Percentiles rank a stretch among this genome's conserved stretches.
phyloP scores from a whole-genome alignment of 2,113 vertebrate genomes.

The Ceyx margarethae region DNA sequence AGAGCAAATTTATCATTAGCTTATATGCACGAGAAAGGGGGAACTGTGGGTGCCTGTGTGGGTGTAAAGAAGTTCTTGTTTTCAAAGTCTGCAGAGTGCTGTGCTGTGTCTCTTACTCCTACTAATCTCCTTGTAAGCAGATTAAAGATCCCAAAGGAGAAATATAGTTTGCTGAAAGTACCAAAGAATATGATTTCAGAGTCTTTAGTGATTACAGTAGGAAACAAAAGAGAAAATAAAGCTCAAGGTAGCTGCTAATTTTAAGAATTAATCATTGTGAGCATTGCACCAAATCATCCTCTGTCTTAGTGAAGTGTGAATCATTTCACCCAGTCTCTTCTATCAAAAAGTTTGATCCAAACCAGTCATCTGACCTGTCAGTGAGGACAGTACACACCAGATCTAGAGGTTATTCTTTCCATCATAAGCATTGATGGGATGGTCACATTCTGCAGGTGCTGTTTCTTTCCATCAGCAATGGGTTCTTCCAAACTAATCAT shows the following conservation, averaged over 20 bases:
- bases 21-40: background rate
- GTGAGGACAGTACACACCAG: too few species aligned
- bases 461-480: background rate
- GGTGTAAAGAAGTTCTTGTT: background rate
- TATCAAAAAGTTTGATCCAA: background rate
- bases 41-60: background rate
- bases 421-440: background rate
- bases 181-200: background rate
- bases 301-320: background rate
- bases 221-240: background rate
- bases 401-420: background rate
- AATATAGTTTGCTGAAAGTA: background rate
- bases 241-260: background rate
- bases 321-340: background rate
- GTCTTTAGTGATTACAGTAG: background rate
- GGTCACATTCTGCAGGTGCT: background rate
- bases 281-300: background rate
- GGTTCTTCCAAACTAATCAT: background rate
- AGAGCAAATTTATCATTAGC: background rate
- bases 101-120: background rate
- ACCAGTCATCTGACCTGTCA: background rate
- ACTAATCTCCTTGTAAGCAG: background rate
- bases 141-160: background rate
- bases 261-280: background rate
- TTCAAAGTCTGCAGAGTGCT: background rate